Conservation (phyloP, 2,888 invertebrate species). For the Malacosoma neustria region DNA sequence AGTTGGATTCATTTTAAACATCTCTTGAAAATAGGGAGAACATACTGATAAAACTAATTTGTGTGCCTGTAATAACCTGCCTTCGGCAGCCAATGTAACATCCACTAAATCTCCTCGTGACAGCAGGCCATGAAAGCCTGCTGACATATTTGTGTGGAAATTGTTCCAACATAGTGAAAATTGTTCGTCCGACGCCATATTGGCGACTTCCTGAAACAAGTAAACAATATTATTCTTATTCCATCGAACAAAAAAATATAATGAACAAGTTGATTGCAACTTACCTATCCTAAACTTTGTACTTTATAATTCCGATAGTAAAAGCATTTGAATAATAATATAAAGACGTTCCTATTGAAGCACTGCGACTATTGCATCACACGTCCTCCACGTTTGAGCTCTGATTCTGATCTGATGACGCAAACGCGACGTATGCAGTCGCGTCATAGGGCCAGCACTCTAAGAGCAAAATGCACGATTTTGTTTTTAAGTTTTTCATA, state of each 20-base stretch:
- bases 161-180: constrained; percentile 85
- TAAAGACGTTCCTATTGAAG: constrained; percentile 46
- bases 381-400: constrained; percentile 63
- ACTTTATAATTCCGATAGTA: constrained; percentile 62
- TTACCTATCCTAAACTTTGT: constrained; percentile 70
- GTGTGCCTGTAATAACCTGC: constrained; percentile 81
- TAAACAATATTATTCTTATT: too few relatives aligned
- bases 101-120: constrained; percentile 81
- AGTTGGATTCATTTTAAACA: constrained; percentile 82
- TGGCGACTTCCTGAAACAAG: constrained; percentile 57
- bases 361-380: constrained; percentile 39
- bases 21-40: constrained; percentile 83
- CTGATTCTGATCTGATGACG: constrained; percentile 63
- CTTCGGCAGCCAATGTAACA: constrained; percentile 81
- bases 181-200: constrained; percentile 83
- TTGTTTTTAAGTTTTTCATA: constrained; percentile 10
- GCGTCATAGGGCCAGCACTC: constrained; percentile 44
- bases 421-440: constrained; percentile 50
- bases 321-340: constrained; percentile 63
- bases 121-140: constrained; percentile 81
- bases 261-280: too few relatives aligned
- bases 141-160: constrained; percentile 82
- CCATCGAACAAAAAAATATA: too few relatives aligned
- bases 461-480: constrained; percentile 33
- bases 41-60: constrained; percentile 82